Base-by-base conservation (phyloP, 2,113 vertebrate species). In the Hucho hucho region DNA sequence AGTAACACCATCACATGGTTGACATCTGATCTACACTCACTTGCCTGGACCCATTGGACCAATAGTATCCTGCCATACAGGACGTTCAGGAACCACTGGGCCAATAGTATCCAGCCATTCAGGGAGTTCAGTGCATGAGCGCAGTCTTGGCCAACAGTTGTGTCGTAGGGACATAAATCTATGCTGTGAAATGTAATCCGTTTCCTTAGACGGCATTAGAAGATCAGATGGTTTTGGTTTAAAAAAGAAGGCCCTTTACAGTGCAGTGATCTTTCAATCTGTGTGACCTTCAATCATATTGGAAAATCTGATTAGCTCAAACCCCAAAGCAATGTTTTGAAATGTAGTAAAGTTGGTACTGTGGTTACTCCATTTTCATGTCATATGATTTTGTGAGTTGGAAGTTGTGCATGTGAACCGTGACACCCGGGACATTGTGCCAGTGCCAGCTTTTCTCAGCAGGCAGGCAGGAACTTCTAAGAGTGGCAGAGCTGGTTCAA, bases 381-480 rank as follows among this genome's bases (percentile, higher is more conserved):
- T 28, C 22, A 5, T 65, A 26, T 65, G 22, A 65, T 26, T 26
- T 26, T 65, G 14, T 65, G 12, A 65, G 22, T 65, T 28, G 20
- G 6, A 59, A 59, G n/a, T 59, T 59, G 63, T 64, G 24, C 25
- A 0, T 78, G 56, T 76, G 53, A 63, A 47, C 70, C 25, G 6
- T 43, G 65, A 5, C 14, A 18, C 63, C 59, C 43, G 69, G 49
- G 47, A 81, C 47, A 25, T 63, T 29, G 43, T 64, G 24, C 11
- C 59, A 3, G 16, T 65, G 32, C 65, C 88, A 90, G 87, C 87
- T 89, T 87, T 87, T 84, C 80, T 56, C 49, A 46, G 46, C 58
- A 78, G 73, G 37, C 18, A 29, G 16, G 16, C 25, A 66, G 5
- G 28, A 3, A 76, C 47, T 53, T 79, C 16, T 6, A 26, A 71